phyloP scores from a whole-genome alignment of 2,113 vertebrate species.

The Tupaia chinensis region DNA sequence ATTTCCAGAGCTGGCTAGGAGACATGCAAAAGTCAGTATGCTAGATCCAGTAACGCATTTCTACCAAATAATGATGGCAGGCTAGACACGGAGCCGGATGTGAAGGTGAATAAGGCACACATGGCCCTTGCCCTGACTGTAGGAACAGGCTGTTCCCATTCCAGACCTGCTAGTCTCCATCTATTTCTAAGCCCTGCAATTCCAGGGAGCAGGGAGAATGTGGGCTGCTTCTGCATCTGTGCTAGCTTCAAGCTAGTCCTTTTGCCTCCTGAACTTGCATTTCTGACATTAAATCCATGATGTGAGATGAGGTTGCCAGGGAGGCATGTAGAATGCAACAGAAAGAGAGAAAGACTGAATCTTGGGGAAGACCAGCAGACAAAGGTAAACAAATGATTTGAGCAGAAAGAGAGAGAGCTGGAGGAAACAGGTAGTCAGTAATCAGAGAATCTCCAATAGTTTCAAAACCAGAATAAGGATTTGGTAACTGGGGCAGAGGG shows the following conservation, averaged over 20 bases:
- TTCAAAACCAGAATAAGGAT: background rate
- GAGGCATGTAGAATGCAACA: background rate
- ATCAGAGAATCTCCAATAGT: background rate
- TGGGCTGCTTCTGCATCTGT: background rate
- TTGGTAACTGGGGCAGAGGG: background rate
- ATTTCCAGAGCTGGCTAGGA: conserved; percentile 9
- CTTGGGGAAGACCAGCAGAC: background rate
- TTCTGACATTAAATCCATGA: background rate
- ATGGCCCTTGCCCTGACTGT: background rate
- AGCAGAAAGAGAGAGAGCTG: background rate
- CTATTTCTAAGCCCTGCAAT: background rate
- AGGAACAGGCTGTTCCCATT: background rate
- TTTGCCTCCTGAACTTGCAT: background rate
- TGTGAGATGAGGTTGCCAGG: background rate
- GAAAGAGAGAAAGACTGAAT: background rate
- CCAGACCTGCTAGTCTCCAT: background rate
- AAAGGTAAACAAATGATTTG: background rate
- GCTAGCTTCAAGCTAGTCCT: background rate
- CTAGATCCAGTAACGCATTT: background rate
- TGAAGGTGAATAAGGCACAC: background rate
- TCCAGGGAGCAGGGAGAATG: background rate
- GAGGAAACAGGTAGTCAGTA: background rate
- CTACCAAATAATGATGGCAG: background rate
- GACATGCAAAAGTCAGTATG: background rate
- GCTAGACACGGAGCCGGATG: background rate